Evolutionary conservation across 1,140 invertebrate genomes (phyloP), one percentile per base, ranked within the genome.

Genomic region (Agrilus planipennis): DNA sequence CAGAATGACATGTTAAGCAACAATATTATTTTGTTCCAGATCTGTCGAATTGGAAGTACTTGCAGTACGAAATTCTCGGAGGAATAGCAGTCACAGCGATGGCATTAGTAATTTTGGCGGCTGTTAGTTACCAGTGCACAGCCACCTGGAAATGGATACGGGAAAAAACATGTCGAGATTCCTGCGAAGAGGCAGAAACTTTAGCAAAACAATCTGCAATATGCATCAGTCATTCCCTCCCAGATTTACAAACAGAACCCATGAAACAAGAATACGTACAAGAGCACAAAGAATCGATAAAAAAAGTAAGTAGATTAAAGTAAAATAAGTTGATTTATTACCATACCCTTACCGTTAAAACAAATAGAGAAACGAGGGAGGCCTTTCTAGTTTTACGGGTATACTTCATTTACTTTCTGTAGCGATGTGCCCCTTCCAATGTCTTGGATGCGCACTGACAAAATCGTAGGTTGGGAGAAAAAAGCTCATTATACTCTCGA

Each of bases 201-300:
- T 63, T 64, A 1, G 50, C 70, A 6, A 71, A 75, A 19, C 77
- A 79, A 50, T 71, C 76, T 5, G 73, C 76, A 1, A 79, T 82
- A 39, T 69, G 77, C 9, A 84, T 84, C 52, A 81, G 77, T 48
- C 78, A 81, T 55, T 82, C 79, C 0, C 60, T 84, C 10, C 81
- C 81, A 0, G 81, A 84, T 49, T 63, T 84, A 5, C 77, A 81
- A 50, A 74, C 74, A 0, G 77, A 80, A 43, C 76, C 77, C 0
- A 59, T 79, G 25, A 77, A 76, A 47, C 73, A 80, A 34, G 76
- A 79, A 52, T 81, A 81, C 49, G 72, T 83, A 0, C 78, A 80
- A 46, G 78, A 81, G 40, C 72, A 76, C 39, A 81, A 81, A 53
- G 77, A 79, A 20, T 69, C 46, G 9, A 46, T 64, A 17, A 82